phyloP scores from a whole-genome alignment of 2,113 vertebrate genomes.

The Haemorhous mexicanus region DNA sequence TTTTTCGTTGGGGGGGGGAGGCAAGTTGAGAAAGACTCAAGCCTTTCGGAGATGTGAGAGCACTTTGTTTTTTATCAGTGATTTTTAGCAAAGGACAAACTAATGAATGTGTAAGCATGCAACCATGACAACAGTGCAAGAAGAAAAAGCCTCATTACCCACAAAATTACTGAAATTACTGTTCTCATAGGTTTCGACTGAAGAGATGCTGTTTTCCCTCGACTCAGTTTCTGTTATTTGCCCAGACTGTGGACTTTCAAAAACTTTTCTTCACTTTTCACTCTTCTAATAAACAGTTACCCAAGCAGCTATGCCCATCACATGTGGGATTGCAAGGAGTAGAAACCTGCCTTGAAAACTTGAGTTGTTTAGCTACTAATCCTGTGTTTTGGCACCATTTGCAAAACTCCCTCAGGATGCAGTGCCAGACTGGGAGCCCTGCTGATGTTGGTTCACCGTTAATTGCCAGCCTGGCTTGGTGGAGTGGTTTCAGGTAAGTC shows the following conservation, averaged over 20 bases:
- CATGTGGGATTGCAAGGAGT: background rate
- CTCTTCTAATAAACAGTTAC: background rate
- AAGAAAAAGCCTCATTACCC: slow-evolving; percentile 60
- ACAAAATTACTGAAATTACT: slow-evolving; percentile 56
- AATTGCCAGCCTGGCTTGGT: rapidly evolving
- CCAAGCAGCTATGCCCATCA: background rate
- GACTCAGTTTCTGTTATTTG: background rate
- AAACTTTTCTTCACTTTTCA: background rate
- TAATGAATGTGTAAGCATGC: slow-evolving; percentile 52
- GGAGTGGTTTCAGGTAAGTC: background rate
- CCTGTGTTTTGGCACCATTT: background rate
- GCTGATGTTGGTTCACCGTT: background rate
- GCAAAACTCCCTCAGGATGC: background rate
- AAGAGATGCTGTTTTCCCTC: slow-evolving; percentile 11
- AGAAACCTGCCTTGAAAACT: background rate
- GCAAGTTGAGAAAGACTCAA: background rate
- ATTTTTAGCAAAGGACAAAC: slow-evolving; percentile 49
- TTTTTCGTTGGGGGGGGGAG: background rate
- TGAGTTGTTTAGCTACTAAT: background rate
- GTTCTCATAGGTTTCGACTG: slow-evolving; percentile 15
- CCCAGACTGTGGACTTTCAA: background rate
- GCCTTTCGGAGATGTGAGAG: background rate
- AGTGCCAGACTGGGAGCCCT: background rate
- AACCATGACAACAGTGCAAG: slow-evolving; percentile 51
- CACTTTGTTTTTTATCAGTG: background rate